Evolutionary conservation across 1,140 invertebrate genomes (phyloP).

Genomic region (Centruroides sculpturatus): DNA sequence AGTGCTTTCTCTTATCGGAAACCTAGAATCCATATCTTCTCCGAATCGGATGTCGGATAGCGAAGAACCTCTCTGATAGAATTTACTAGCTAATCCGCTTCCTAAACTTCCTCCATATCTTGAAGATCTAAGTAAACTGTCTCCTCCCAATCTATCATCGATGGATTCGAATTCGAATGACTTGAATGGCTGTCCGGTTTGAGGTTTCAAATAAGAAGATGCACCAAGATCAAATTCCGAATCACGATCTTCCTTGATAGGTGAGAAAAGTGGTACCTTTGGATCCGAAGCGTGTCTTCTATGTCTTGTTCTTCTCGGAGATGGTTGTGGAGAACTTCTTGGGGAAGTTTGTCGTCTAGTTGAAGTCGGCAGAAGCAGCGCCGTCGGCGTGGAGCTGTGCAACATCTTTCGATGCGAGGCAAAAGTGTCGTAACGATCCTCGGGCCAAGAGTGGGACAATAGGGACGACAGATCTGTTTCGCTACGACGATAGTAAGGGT

Average conservation of each 20-base stretch:
- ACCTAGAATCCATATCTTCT: neutral
- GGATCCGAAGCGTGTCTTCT: conserved; percentile 37
- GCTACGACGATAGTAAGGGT: neutral
- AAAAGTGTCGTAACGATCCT: neutral
- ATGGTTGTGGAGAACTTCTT: conserved; percentile 27
- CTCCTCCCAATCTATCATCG: conserved; percentile 25
- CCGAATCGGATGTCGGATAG: conserved; percentile 1
- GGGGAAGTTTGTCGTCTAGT: conserved; percentile 1
- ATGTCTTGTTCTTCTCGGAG: conserved; percentile 27
- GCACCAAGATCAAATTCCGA: conserved; percentile 5
- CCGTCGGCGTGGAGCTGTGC: neutral
- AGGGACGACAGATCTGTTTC: conserved; percentile 17
- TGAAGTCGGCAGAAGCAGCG: neutral
- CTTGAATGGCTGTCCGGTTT: conserved; percentile 25
- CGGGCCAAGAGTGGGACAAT: conserved; percentile 11
- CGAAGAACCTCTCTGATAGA: conserved; percentile 5
- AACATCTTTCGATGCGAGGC: neutral
- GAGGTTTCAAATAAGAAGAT: neutral
- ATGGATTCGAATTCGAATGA: conserved; percentile 36
- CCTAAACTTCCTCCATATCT: neutral
- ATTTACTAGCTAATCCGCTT: neutral
- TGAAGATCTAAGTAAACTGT: conserved; percentile 1
- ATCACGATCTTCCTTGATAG: conserved; percentile 18
- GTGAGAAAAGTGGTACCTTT: conserved; percentile 36
- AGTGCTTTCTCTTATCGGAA: neutral